Percentiles rank a stretch among this genome's conserved stretches.
Evolutionary conservation across 1,140 invertebrate species (phyloP).

Genomic region (Calephelis nemesis): DNA sequence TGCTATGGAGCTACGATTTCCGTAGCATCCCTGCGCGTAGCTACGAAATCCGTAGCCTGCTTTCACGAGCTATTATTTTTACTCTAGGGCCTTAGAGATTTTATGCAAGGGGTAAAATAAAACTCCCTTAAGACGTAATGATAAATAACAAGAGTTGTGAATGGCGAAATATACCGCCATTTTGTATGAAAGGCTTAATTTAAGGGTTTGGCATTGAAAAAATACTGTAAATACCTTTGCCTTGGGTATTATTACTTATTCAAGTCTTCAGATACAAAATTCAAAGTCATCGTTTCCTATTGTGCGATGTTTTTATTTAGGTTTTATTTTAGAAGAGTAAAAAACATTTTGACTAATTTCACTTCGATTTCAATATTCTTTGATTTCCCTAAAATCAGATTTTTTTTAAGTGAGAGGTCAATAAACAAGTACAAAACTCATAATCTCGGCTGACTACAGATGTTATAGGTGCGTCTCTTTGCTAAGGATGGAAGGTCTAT

Average conservation of each 20-base stretch:
- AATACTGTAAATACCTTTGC: neutral
- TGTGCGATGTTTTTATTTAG: no score
- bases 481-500: no score
- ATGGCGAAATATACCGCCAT: neutral
- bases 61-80: conserved; percentile 26
- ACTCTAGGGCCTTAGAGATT: conserved; percentile 6
- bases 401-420: no score
- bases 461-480: no score
- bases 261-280: no score
- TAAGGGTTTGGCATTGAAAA: neutral
- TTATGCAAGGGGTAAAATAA: neutral
- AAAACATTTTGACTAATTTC: no score
- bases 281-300: no score
- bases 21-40: conserved; percentile 41
- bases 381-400: no score
- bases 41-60: conserved; percentile 30
- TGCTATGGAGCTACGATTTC: conserved; percentile 39
- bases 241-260: neutral
- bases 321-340: no score
- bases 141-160: conserved; percentile 5
- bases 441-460: no score
- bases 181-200: neutral
- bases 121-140: conserved; percentile 1
- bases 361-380: no score
- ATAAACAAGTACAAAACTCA: no score